A percentile compares a stretch with the other conserved stretches of the same genome.
Conservation (phyloP, 2,888 invertebrate species). For the Scaptomyza flava region DNA sequence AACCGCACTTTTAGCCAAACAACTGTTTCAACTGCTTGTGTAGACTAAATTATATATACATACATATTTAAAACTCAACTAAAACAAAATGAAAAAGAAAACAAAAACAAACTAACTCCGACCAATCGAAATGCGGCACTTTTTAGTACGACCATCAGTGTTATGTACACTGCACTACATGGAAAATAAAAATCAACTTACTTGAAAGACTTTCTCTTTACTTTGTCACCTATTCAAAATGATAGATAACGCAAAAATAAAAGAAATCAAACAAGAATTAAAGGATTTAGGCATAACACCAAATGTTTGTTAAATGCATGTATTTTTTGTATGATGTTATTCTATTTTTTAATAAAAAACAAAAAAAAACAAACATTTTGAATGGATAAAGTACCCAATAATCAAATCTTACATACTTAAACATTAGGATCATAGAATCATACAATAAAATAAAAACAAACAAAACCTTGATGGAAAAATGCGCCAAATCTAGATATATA, state of each 20-base stretch:
- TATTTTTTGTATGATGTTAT: constrained; percentile 76
- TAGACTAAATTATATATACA: constrained; percentile 17
- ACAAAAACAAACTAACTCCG: constrained; percentile 64
- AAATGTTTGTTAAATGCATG: constrained; percentile 66
- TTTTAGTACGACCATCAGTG: constrained; percentile 71
- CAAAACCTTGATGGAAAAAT: constrained; percentile 51
- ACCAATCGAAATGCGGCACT: constrained; percentile 74
- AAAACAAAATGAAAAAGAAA: constrained; percentile 12
- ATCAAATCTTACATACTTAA: constrained; percentile 38
- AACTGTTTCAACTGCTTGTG: constrained; percentile 24
- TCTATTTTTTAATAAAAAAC: constrained; percentile 62
- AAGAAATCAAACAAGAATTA: constrained; percentile 22
- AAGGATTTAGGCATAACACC: constrained; percentile 54
- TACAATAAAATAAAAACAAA: constrained; percentile 26
- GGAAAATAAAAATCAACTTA: constrained; percentile 51
- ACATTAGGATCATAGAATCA: constrained; percentile 15
- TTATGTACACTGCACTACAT: constrained; percentile 61
- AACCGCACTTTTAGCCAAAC: constrained; percentile 34
- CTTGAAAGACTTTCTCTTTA: constrained; percentile 73
- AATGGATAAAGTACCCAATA: constrained; percentile 29
- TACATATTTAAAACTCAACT: constrained; percentile 24
- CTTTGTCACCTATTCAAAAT: constrained; percentile 58
- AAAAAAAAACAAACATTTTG: constrained; percentile 34
- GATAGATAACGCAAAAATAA: constrained; percentile 27
- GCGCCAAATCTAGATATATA: constrained; percentile 71